Evolutionary conservation across 2,797 vertebrate species (phyloP).

Genomic region (Sebastes diploproa): DNA sequence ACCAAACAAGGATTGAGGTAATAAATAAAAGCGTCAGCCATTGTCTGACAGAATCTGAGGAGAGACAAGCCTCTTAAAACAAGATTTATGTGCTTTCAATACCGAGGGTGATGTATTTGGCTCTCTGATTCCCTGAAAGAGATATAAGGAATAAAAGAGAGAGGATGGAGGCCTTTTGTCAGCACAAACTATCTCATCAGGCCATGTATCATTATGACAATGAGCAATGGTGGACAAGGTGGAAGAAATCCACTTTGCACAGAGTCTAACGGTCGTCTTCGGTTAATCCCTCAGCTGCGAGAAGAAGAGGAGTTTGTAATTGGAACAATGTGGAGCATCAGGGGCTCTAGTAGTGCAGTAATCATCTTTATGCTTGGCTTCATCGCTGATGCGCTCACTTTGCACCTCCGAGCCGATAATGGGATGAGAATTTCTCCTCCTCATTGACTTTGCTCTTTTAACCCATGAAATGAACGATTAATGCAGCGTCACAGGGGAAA

Average conservation of each 20-base stretch:
- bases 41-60: constrained; percentile 73
- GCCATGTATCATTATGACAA: constrained; percentile 84
- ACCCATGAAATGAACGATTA: constrained; percentile 67
- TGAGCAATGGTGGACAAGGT: constrained; percentile 68
- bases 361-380: constrained; percentile 75
- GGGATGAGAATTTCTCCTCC: constrained; percentile 64
- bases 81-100: constrained; percentile 84
- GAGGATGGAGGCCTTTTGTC: constrained; percentile 77
- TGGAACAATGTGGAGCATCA: constrained; percentile 59
- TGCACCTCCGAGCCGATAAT: constrained; percentile 67
- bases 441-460: constrained; percentile 70
- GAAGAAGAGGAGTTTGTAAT: constrained; percentile 55
- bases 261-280: constrained; percentile 20
- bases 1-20: constrained; percentile 54
- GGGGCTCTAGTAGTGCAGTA: constrained; percentile 42
- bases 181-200: constrained; percentile 77
- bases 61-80: constrained; percentile 77
- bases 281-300: constrained; percentile 66
- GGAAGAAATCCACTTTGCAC: constrained; percentile 56
- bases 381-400: constrained; percentile 70
- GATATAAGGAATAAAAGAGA: constrained; percentile 81
- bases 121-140: constrained; percentile 81
- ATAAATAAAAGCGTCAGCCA: constrained; percentile 77
- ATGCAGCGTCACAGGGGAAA: constrained; percentile 49
- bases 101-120: constrained; percentile 75